Conservation (phyloP, 2,888 invertebrate species). For the Bombylius discolor region DNA sequence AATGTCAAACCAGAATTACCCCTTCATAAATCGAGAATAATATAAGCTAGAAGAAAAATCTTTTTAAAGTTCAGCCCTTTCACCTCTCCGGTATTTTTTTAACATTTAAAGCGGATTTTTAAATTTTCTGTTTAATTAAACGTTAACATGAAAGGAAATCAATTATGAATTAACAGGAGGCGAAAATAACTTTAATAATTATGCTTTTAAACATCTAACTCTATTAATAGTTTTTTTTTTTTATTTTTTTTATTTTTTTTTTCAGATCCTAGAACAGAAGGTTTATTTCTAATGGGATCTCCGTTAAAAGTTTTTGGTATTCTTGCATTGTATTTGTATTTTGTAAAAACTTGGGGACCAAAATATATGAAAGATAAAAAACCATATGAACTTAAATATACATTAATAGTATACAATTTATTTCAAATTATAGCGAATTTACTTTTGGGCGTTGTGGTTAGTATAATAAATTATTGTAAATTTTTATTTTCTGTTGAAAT, state of each 20-base stretch:
- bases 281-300: slow-evolving; percentile 49
- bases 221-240: neutral
- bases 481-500: neutral
- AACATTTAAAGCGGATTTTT: too few relatives aligned
- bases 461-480: neutral
- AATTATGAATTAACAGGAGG: too few relatives aligned
- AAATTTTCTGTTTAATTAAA: too few relatives aligned
- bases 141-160: too few relatives aligned
- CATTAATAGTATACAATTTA: slow-evolving; percentile 31
- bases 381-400: slow-evolving; percentile 46
- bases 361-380: slow-evolving; percentile 50
- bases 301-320: slow-evolving; percentile 47
- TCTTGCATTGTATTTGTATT: slow-evolving; percentile 47
- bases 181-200: too few relatives aligned
- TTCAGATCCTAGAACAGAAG: slow-evolving; percentile 48
- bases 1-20: too few relatives aligned
- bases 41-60: too few relatives aligned
- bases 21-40: too few relatives aligned
- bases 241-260: neutral
- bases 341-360: slow-evolving; percentile 57
- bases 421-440: neutral
- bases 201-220: too few relatives aligned
- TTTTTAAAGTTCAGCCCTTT: too few relatives aligned
- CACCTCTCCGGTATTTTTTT: too few relatives aligned
- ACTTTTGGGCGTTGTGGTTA: neutral